Base-by-base conservation (phyloP, 1,140 invertebrate genomes). In the Cherax destructor region DNA sequence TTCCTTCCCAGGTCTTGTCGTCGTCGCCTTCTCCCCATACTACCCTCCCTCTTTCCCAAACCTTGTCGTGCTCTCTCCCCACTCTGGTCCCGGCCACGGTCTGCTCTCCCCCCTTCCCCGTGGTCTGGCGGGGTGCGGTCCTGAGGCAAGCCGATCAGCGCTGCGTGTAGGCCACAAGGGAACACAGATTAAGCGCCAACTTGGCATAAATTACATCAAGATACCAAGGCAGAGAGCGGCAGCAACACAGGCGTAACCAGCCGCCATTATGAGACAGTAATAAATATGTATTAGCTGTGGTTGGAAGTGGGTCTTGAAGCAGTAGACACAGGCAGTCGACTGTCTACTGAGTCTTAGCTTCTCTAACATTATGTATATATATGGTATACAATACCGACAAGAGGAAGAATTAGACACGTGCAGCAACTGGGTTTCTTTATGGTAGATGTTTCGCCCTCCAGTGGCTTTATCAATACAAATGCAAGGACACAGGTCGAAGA, bases 151-250 rank as follows among this genome's bases (percentile, higher is more conserved):
- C 65, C 65, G 65, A 69, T 69, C 65, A 69, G 65, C 13, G 13
- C 65, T 16, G 65, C 13, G 65, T 69, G 65, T 69, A 80, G 78
- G 78, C 21, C 78, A 80, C 78, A 80, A 56, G 78, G 78, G 78
- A 80, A 52, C 78, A 80, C 47, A 80, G 78, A 80, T 80, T 80
- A 80, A 80, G 78, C 78, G 13, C 13, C 78, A 56, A 52, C 78
- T 56, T 52, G 50, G 78, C 78, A 80, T 80, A 80, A 80, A 80
- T 80, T 80, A 80, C 78, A 47, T 50, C 47, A 24, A 80, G 21
- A 50, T 52, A 80, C 78, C 78, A 49, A 24, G 7, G 49, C 78
- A 50, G 9, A 47, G 30, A 9, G 76, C 56, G 56, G 65, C 5
- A 18, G 18, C 65, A 69, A 69, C 11, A 21, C 21, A 21, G 65